Conservation (phyloP, 1,140 invertebrate species). For the Monomorium pharaonis region DNA sequence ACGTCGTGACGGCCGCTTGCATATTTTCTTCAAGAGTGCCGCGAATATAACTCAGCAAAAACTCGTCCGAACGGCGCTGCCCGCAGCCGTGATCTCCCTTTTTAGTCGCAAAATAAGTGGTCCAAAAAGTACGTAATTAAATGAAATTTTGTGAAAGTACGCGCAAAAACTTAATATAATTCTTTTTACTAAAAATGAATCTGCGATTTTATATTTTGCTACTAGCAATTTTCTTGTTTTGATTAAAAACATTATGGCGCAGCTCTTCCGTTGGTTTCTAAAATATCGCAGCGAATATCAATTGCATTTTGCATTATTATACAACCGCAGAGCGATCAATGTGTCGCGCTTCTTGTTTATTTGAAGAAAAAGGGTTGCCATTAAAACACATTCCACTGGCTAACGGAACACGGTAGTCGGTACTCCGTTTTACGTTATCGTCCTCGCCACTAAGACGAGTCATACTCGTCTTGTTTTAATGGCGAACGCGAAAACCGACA, state of each 20-base stretch:
- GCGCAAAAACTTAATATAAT: conserved; percentile 2
- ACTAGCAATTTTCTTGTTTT: neutral
- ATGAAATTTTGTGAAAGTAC: neutral
- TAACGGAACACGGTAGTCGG: neutral
- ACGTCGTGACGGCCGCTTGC: conserved; percentile 27
- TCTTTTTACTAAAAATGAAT: neutral
- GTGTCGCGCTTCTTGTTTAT: neutral
- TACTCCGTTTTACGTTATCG: neutral
- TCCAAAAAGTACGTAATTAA: neutral
- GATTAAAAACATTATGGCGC: neutral
- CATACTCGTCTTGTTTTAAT: neutral
- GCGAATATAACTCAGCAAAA: conserved; percentile 23
- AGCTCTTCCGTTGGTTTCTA: neutral
- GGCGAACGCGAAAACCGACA: neutral
- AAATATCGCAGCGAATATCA: neutral
- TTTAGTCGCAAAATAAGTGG: conserved; percentile 1
- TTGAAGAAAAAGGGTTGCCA: neutral
- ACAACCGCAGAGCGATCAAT: neutral
- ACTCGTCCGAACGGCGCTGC: neutral
- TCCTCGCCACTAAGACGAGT: neutral
- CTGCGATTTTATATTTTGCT: neutral
- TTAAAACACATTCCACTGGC: neutral
- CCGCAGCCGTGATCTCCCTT: neutral
- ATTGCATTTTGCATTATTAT: conserved; percentile 12
- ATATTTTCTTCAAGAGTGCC: conserved; percentile 33